A percentile compares a stretch with the other conserved stretches of the same genome.
Conservation (phyloP, 2,797 vertebrate species). For the Vireo griseus region DNA sequence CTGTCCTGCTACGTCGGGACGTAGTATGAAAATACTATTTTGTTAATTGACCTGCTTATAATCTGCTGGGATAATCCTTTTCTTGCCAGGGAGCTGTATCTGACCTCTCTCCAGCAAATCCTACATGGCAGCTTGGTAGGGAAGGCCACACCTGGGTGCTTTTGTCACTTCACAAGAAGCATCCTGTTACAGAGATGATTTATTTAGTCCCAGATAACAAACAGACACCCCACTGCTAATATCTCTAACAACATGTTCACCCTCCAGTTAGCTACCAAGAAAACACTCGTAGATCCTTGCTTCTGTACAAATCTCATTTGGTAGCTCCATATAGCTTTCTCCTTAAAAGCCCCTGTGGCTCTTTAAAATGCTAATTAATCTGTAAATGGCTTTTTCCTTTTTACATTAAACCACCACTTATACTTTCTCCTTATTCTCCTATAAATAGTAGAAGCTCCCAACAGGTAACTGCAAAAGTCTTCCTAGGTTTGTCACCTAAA, state of each 20-base stretch:
- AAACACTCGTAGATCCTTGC: background rate
- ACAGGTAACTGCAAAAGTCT: background rate
- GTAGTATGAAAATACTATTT: background rate
- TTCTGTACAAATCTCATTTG: background rate
- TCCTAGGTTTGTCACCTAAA: background rate
- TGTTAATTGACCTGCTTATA: background rate
- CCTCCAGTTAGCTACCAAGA: background rate
- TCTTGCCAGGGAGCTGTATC: background rate
- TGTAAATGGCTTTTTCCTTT: background rate
- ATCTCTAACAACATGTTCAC: background rate
- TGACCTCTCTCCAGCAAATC: background rate
- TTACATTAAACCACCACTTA: background rate
- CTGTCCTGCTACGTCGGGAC: rapidly evolving
- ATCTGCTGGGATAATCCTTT: background rate
- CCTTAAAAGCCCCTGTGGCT: background rate
- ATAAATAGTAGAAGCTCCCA: background rate
- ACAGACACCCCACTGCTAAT: background rate
- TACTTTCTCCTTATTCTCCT: background rate
- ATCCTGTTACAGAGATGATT: background rate
- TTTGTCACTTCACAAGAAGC: slow-evolving; percentile 5
- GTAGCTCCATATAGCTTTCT: background rate
- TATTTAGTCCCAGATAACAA: background rate
- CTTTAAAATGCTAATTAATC: slow-evolving; percentile 10
- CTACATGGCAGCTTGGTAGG: background rate
- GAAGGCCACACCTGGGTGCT: background rate